A percentile compares a stretch with the other conserved stretches of the same genome.
Conservation (phyloP, 2,888 invertebrate genomes). For the Villa cingulata region DNA sequence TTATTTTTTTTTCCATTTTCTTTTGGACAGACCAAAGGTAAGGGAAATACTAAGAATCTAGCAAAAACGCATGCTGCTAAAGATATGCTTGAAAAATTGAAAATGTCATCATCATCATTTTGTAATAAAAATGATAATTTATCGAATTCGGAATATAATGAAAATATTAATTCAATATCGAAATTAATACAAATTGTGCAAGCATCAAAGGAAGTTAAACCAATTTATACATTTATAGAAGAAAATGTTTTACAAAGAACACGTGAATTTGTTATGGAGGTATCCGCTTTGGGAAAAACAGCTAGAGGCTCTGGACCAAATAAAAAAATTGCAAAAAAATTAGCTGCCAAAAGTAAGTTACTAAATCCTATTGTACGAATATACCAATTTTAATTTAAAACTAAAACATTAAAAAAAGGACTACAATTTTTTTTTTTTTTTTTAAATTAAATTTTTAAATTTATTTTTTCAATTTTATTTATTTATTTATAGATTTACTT, state of each 20-base stretch:
- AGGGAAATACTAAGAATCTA: conserved; percentile 87
- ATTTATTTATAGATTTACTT: conserved; percentile 40
- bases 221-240: conserved; percentile 73
- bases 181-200: conserved; percentile 90
- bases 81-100: conserved; percentile 79
- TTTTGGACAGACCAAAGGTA: conserved; percentile 59
- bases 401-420: no score
- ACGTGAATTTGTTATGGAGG: conserved; percentile 84
- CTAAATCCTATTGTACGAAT: no score
- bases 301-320: conserved; percentile 81
- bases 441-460: conserved; percentile 1
- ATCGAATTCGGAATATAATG: conserved; percentile 23
- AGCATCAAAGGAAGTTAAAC: conserved; percentile 80
- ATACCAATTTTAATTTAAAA: no score
- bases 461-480: neutral
- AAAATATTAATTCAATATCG: conserved; percentile 79
- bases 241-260: conserved; percentile 76
- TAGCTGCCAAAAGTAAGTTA: conserved; percentile 75
- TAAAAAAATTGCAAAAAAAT: conserved; percentile 90
- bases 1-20: neutral
- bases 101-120: conserved; percentile 63
- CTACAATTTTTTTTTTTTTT: no score
- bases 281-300: conserved; percentile 53
- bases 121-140: conserved; percentile 17
- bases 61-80: conserved; percentile 89